Base-by-base conservation (phyloP, 2,888 invertebrate genomes). In the Pollenia labialis region DNA sequence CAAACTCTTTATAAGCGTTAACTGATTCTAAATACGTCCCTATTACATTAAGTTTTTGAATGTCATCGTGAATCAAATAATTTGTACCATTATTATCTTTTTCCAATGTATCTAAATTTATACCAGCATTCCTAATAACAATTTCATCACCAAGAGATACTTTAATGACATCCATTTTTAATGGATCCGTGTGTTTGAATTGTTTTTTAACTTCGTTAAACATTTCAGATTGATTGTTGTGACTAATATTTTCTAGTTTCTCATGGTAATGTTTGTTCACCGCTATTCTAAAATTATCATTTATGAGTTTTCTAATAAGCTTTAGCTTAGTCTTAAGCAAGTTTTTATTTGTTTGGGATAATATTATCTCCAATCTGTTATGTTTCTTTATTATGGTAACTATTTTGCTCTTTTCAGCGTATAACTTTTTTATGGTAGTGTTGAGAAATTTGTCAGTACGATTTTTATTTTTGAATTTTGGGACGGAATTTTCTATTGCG, bases 201-300 rank as follows among this genome's bases (percentile, higher is more conserved):
- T 72, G 72, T 58, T 72, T 58, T 44, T 72, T 72, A 7, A 40
- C 50, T 69, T 69, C 32, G 23, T 14, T 68, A 23, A 68, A 68
- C 68, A 68, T 68, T 10, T 54, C 16, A 14, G 69, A 54, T 23
- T 23, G 40, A 16, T 69, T 32, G 50, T 50, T 69, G 2, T 52
- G 40, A 54, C 40, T 12, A 32, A 69, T 69, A 18, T 69, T 69
- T 50, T 4, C 32, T 12, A 69, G 54, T 69, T 69, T 69, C 10
- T 50, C 40, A 1, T 69, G 10, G 9, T 18, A 69, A 69, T 69
- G 69, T 54, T 69, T 54, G 12, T 68, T 69, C 32, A 60, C 42
- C 14, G 60, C 60, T 8, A 32, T 2, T 42, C 23, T 32, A 60
- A 23, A 23, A 23, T 23, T 23, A 23, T 23, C n/a, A 52, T 52